A percentile compares a stretch with the other conserved stretches of the same genome.
These are phyloP conservation scores for Apodemia duryi DNA, from an alignment of 2,888 invertebrate species.

Conservation along the genomic window DNA sequence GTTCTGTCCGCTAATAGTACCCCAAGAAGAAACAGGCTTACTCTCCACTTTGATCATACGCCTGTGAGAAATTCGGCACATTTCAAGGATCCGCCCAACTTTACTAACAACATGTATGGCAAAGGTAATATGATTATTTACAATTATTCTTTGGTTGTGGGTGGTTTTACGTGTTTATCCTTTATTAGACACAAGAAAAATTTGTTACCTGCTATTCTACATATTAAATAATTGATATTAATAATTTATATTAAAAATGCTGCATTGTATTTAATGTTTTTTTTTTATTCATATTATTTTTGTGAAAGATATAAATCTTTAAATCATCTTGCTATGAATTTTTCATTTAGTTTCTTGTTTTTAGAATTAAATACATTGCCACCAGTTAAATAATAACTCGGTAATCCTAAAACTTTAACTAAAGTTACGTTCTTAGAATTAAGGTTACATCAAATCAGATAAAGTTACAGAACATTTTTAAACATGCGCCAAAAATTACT, in stretches of 20 bases:
- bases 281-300: too few species aligned
- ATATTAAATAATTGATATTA: not conserved
- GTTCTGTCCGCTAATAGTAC: conserved; percentile 64
- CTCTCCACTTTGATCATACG: conserved; percentile 86
- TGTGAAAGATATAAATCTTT: too few species aligned
- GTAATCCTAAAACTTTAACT: too few species aligned
- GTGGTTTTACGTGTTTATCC: conserved; percentile 18
- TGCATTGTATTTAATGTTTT: not conserved
- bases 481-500: too few species aligned
- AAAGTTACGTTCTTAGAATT: too few species aligned
- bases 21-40: conserved; percentile 82
- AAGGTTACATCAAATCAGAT: too few species aligned
- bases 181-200: conserved; percentile 6
- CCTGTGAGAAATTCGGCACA: conserved; percentile 85
- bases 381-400: too few species aligned
- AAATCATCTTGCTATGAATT: too few species aligned
- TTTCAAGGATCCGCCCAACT: conserved; percentile 84
- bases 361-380: too few species aligned
- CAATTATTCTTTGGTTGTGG: conserved; percentile 15
- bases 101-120: conserved; percentile 49
- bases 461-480: too few species aligned
- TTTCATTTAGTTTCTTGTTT: too few species aligned
- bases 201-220: not conserved
- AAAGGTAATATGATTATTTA: conserved; percentile 51
- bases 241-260: not conserved